These are phyloP conservation scores for Phyllostomus discolor DNA, from an alignment of 2,113 vertebrate species.

Conservation along the genomic window DNA sequence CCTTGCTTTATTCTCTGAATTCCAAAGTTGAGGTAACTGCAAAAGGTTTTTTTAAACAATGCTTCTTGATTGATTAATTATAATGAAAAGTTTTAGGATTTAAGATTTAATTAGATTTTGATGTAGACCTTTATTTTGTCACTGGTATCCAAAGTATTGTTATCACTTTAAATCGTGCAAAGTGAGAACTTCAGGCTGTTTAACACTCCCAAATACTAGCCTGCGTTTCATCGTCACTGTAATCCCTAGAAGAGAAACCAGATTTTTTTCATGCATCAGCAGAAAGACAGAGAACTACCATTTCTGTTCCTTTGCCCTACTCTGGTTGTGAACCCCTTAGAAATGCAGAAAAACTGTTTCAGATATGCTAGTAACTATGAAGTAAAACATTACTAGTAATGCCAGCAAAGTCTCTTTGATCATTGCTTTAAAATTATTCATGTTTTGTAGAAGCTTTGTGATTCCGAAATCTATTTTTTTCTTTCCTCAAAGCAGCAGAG, in stretches of 20 bases:
- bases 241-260: slow-evolving; percentile 12
- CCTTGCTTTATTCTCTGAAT: neutral
- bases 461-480: slow-evolving; percentile 8
- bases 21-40: neutral
- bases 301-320: slow-evolving; percentile 17
- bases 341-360: neutral
- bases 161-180: neutral
- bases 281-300: neutral
- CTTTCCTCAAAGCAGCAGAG: neutral
- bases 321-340: neutral
- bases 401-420: slow-evolving; percentile 18
- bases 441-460: slow-evolving; percentile 1
- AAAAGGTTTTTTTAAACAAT: slow-evolving; percentile 33
- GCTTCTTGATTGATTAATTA: neutral
- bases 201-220: neutral
- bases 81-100: slow-evolving; percentile 21
- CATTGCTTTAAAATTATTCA: slow-evolving; percentile 25
- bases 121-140: slow-evolving; percentile 23
- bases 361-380: neutral
- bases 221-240: neutral
- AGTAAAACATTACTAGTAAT: slow-evolving; percentile 7
- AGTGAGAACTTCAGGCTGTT: neutral
- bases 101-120: slow-evolving; percentile 41
- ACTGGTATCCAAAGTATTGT: neutral
- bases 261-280: neutral